Percentiles rank a stretch among this genome's conserved stretches.
These are phyloP conservation scores for Tholera decimalis DNA, from an alignment of 2,888 invertebrate species.

Conservation along the genomic window DNA sequence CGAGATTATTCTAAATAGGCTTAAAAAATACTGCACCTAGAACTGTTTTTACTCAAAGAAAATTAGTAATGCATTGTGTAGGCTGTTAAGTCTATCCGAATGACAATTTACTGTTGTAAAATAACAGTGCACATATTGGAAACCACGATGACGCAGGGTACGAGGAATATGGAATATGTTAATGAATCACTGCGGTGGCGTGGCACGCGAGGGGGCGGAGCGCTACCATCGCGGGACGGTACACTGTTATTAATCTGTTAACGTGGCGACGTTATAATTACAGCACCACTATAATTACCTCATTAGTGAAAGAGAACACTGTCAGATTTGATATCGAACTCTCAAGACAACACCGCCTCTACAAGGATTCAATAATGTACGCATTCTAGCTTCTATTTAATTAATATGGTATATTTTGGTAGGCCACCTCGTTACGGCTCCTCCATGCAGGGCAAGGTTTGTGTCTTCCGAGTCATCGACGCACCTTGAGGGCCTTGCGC, in stretches of 20 bases:
- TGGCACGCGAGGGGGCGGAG: constrained; percentile 48
- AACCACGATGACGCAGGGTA: neutral
- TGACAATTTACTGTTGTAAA: neutral
- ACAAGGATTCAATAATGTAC: constrained; percentile 25
- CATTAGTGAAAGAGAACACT: constrained; percentile 49
- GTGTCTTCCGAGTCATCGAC: too few species aligned
- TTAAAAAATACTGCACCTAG: too few species aligned
- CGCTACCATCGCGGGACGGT: neutral
- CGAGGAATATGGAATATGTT: constrained; percentile 1
- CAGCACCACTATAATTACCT: constrained; percentile 57
- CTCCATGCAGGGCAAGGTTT: too few species aligned
- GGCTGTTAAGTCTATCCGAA: too few species aligned
- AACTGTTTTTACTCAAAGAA: neutral
- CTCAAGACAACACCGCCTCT: constrained; percentile 2
- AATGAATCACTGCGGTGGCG: constrained; percentile 50
- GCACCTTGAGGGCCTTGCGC: neutral
- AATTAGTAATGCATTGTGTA: neutral
- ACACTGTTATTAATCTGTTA: constrained; percentile 63
- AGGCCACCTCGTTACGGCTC: too few species aligned
- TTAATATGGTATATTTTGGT: neutral
- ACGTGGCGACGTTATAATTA: constrained; percentile 58
- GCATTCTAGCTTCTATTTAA: constrained; percentile 8
- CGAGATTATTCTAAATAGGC: too few species aligned
- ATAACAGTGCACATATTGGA: constrained; percentile 1
- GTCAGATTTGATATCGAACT: constrained; percentile 27